These are phyloP conservation scores for Tetranychus truncatus DNA, from an alignment of 2,888 invertebrate species.

Conservation along the genomic window DNA sequence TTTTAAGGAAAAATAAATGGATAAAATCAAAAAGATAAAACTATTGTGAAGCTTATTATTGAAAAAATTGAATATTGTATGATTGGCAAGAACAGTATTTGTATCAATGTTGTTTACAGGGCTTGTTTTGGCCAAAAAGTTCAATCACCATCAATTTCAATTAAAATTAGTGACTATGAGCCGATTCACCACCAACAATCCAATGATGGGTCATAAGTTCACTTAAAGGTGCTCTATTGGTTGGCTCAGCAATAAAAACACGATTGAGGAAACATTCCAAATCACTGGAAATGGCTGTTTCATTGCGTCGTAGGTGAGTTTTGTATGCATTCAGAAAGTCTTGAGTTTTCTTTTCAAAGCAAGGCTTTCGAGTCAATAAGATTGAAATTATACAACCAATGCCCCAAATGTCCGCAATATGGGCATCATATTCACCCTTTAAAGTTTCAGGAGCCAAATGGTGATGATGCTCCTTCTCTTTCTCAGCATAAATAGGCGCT, in stretches of 20 bases:
- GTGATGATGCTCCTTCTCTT: neutral
- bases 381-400: neutral
- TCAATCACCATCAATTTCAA: neutral
- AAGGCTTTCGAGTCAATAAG: neutral
- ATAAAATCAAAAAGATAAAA: no score
- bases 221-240: neutral
- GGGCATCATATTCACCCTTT: constrained; percentile 3
- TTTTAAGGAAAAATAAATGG: no score
- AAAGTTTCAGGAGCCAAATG: neutral
- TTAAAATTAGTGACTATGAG: neutral
- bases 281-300: neutral
- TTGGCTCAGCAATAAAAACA: neutral
- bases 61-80: no score
- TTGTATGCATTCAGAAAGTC: neutral
- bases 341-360: neutral
- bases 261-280: neutral
- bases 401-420: constrained; percentile 2
- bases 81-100: no score
- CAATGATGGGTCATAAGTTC: neutral
- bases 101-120: no score
- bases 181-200: neutral
- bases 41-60: no score
- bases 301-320: neutral
- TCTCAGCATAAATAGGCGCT: neutral
- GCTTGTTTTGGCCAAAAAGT: neutral